Percentiles rank a stretch among this genome's conserved stretches.
These are phyloP conservation scores for Dendronephthya gigantea DNA, from an alignment of 64 coral and sea anemone genomes.

Conservation along the genomic window DNA sequence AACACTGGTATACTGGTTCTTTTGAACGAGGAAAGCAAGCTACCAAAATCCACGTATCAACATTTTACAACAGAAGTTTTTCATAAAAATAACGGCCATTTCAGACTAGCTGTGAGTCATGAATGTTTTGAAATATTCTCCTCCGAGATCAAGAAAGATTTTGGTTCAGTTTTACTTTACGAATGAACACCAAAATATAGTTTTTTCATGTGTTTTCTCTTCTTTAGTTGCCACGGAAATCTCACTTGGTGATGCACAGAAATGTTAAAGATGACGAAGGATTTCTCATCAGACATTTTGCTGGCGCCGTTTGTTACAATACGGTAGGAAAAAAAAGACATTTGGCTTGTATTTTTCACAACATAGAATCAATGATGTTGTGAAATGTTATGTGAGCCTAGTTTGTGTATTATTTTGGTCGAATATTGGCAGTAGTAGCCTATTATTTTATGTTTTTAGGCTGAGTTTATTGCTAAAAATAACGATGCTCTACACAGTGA, in stretches of 20 bases:
- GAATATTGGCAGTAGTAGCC: too few species aligned
- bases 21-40: constrained; percentile 92
- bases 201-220: constrained; percentile 3
- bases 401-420: too few species aligned
- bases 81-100: constrained; percentile 86
- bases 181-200: too few species aligned
- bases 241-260: constrained; percentile 81
- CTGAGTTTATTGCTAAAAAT: constrained; percentile 87
- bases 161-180: too few species aligned
- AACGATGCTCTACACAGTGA: constrained; percentile 87
- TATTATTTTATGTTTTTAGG: neutral
- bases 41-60: constrained; percentile 74
- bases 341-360: neutral
- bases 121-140: too few species aligned
- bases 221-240: constrained; percentile 89
- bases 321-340: constrained; percentile 52
- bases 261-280: constrained; percentile 88
- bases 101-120: constrained; percentile 71
- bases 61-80: constrained; percentile 93
- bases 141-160: too few species aligned
- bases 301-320: constrained; percentile 86
- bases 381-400: too few species aligned
- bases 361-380: too few species aligned
- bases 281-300: constrained; percentile 88
- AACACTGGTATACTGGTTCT: constrained; percentile 88